Evolutionary conservation across 2,888 invertebrate species (phyloP), one percentile per base, ranked within the genome.

Genomic region (Congeria kusceri): DNA sequence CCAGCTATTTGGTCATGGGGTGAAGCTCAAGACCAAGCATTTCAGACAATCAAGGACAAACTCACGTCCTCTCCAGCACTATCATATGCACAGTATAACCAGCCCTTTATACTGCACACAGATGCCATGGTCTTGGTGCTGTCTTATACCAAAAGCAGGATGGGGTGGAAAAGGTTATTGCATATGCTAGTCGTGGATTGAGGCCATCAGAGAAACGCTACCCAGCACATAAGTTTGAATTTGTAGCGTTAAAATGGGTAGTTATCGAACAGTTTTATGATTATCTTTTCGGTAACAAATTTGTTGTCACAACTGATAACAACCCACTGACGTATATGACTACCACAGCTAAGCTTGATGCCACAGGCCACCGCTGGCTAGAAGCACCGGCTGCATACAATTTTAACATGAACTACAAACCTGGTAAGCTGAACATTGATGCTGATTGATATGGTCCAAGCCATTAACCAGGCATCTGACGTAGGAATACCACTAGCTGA

Each of bases 161-260:
- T 1, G 76, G 67, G 13, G 5, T 20, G 25, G 27, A 63, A 15
- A 49, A 64, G 47, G 67, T 76, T 0, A 67, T 76, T 7, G 65
- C 53, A 18, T 77, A 68, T 71, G 79, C 74, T 3, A 80, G 79
- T 49, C 25, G 74, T 4, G 59, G 66, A 23, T 46, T 80, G 29
- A 56, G 44, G 32, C 32, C 39, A 20, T 25, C 63, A 18, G 77
- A 83, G 39, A 3, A 32, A 29, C 72, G 69, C 28, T 83, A 80
- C 62, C 63, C 80, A 46, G 63, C 75, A 3, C 74, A 77, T 53
- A 83, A 83, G 39, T 29, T 72, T 44, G 80, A 83, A 32, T 80
- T 83, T 66, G 25, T 83, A 0, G 53, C 64, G 0, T 58, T 83
- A 1, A 80, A 80, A 57, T 83, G 83, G 79, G 79, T 70, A 0